Percentiles rank a stretch among this genome's conserved stretches.
These are phyloP conservation scores for Festucalex cinctus DNA, from an alignment of 2,113 vertebrate genomes.

Conservation along the genomic window DNA sequence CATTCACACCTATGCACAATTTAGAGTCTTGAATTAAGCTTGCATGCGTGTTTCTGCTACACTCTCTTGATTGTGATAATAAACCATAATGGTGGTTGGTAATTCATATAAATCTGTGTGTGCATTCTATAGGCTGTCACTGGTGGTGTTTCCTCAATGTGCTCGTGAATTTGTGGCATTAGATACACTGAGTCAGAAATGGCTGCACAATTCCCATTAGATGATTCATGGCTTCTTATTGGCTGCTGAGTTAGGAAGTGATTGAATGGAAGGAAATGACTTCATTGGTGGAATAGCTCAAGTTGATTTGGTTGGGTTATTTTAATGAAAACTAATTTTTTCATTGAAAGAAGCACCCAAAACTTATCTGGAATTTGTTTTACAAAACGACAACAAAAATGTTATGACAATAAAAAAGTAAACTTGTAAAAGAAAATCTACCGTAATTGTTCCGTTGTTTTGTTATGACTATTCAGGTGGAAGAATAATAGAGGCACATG, in stretches of 20 bases:
- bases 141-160: conserved; percentile 31
- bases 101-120: not conserved
- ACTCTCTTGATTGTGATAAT: not conserved
- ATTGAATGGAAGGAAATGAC: conserved; percentile 60
- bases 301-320: conserved; percentile 29
- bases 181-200: conserved; percentile 33
- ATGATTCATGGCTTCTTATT: conserved; percentile 40
- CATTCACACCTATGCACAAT: not conserved
- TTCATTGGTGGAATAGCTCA: conserved; percentile 55
- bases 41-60: not conserved
- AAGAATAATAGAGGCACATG: conserved; percentile 65
- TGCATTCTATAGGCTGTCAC: conserved; percentile 11
- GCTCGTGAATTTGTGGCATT: conserved; percentile 49
- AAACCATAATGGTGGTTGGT: not conserved
- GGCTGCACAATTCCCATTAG: conserved; percentile 37
- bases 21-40: not conserved
- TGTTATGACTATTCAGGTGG: conserved; percentile 39
- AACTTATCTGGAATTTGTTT: conserved; percentile 34
- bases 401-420: conserved; percentile 21
- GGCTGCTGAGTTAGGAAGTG: conserved; percentile 53
- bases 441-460: conserved; percentile 23
- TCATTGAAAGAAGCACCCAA: conserved; percentile 26
- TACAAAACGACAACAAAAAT: conserved; percentile 14
- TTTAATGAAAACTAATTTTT: not conserved
- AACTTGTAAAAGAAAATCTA: conserved; percentile 29